Conservation (phyloP, 1,140 invertebrate species). For the Octopus bimaculoides region DNA sequence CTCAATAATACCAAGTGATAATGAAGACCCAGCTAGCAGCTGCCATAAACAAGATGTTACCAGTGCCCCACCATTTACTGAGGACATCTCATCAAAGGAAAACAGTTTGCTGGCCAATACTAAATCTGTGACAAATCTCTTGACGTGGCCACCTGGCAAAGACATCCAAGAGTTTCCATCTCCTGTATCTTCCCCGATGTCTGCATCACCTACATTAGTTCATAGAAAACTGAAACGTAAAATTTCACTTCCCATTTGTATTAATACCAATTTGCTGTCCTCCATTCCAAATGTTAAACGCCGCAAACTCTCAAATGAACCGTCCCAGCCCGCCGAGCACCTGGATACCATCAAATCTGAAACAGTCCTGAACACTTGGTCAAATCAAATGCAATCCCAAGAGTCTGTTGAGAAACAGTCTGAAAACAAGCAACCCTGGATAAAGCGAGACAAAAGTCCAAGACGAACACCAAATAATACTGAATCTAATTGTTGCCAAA, state of each 20-base stretch:
- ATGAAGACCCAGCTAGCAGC: neutral
- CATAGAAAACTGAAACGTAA: neutral
- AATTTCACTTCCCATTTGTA: neutral
- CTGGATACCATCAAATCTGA: neutral
- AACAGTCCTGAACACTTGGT: neutral
- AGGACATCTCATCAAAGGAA: neutral
- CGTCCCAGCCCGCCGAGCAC: slow-evolving; percentile 6
- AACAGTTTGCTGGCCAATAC: neutral
- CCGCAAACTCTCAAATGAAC: neutral
- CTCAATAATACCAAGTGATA: neutral
- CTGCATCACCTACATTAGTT: neutral
- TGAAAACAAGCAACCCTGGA: too few relatives aligned
- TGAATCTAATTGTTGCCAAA: too few relatives aligned
- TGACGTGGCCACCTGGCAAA: neutral
- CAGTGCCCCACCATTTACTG: neutral
- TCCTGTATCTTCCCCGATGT: neutral
- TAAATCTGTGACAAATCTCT: neutral
- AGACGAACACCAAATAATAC: too few relatives aligned
- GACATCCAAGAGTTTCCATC: neutral
- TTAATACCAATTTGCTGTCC: neutral
- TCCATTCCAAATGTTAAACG: neutral
- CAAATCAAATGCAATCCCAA: neutral
- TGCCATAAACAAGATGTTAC: neutral
- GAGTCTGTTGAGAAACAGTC: too few relatives aligned
- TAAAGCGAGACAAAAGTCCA: too few relatives aligned